A percentile compares a stretch with the other conserved stretches of the same genome.
phyloP scores from a whole-genome alignment of 2,888 invertebrate species.

The Invenusta paracnida region DNA sequence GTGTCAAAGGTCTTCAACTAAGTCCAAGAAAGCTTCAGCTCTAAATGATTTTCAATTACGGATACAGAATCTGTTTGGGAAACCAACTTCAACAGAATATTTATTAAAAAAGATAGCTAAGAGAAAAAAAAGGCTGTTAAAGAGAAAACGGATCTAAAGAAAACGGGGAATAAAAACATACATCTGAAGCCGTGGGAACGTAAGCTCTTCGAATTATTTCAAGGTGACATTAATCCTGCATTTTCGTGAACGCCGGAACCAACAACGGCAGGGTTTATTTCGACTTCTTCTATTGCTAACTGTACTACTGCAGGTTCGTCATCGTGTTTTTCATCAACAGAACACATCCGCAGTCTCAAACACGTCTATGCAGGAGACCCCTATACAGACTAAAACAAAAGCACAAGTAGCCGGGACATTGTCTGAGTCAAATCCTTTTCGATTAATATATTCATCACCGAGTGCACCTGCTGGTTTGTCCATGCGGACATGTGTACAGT shows the following conservation, averaged over 20 bases:
- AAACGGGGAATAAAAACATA: not conserved
- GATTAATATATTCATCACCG: too few species aligned
- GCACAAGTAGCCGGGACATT: too few species aligned
- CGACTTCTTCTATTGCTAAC: too few species aligned
- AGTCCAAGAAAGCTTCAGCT: not conserved
- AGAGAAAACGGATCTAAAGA: not conserved
- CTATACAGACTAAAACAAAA: too few species aligned
- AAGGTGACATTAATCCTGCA: not conserved
- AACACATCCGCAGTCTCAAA: too few species aligned
- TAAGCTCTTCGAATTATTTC: not conserved
- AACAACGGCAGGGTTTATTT: too few species aligned
- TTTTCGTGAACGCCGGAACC: not conserved
- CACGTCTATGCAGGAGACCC: too few species aligned
- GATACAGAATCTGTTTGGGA: not conserved
- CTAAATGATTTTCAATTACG: not conserved
- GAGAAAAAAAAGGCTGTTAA: not conserved
- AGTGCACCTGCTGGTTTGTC: too few species aligned
- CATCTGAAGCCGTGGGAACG: not conserved
- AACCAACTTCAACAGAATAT: not conserved
- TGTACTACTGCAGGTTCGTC: too few species aligned
- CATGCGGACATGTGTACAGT: too few species aligned
- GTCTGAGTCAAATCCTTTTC: too few species aligned
- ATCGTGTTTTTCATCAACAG: too few species aligned
- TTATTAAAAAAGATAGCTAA: not conserved
- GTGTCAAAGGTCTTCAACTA: not conserved